Conservation (phyloP, 2,888 invertebrate species). For the Mayetiola destructor region DNA sequence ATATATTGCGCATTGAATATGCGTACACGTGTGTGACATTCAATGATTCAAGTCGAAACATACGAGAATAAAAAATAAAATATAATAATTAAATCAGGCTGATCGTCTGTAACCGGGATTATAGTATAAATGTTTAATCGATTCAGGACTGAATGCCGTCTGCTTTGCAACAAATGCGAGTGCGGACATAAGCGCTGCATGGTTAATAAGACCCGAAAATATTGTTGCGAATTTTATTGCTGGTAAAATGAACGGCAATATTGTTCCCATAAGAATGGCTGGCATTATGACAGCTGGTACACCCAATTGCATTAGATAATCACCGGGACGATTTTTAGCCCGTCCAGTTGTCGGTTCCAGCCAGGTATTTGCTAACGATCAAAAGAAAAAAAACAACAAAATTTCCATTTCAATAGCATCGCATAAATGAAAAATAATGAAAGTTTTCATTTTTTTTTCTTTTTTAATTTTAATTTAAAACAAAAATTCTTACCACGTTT, state of each 20-base stretch:
- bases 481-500: slow-evolving; percentile 34
- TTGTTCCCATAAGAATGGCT: slow-evolving; percentile 47
- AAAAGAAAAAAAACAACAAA: background rate
- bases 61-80: no score
- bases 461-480: background rate
- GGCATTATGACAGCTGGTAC: slow-evolving; percentile 46
- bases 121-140: background rate
- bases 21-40: no score
- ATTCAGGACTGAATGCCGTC: slow-evolving; percentile 18
- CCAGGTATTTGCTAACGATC: background rate
- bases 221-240: slow-evolving; percentile 51
- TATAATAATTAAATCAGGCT: background rate
- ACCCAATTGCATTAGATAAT: slow-evolving; percentile 30
- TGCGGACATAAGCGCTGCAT: slow-evolving; percentile 50
- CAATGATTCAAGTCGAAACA: no score
- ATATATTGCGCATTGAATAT: no score
- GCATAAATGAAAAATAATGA: background rate
- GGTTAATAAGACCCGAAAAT: slow-evolving; percentile 46
- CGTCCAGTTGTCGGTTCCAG: slow-evolving; percentile 17
- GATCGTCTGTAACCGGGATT: slow-evolving; percentile 6
- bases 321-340: slow-evolving; percentile 17
- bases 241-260: slow-evolving; percentile 53
- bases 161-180: slow-evolving; percentile 32
- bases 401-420: background rate
- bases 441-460: background rate